Percentiles rank a stretch among this genome's conserved stretches.
phyloP scores from a whole-genome alignment of 2,888 invertebrate genomes.

The Watsonalla cultraria region DNA sequence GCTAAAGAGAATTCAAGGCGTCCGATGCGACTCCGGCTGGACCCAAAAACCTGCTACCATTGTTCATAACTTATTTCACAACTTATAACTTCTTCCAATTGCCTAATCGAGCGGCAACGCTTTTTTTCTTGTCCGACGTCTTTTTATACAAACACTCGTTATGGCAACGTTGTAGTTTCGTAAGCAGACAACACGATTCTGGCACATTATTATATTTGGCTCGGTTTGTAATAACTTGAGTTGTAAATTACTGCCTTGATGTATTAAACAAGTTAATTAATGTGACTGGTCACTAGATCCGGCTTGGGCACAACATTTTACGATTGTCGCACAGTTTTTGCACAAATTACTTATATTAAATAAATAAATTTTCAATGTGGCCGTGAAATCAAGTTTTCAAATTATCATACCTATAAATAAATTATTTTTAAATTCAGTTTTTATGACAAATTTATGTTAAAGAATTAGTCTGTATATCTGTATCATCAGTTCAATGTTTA shows the following conservation, averaged over 20 bases:
- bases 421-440: too few species aligned
- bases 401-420: neutral
- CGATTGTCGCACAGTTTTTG: neutral
- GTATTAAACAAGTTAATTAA: neutral
- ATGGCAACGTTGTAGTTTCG: constrained; percentile 19
- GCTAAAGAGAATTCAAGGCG: too few species aligned
- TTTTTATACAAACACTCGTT: constrained; percentile 19
- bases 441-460: too few species aligned
- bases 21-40: too few species aligned
- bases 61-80: neutral
- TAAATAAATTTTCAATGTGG: neutral
- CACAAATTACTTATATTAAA: neutral
- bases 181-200: constrained; percentile 2
- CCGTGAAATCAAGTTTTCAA: neutral
- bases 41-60: neutral
- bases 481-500: too few species aligned
- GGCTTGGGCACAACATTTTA: constrained; percentile 3
- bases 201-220: neutral
- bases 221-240: neutral
- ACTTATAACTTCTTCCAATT: constrained; percentile 6
- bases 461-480: too few species aligned
- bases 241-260: neutral
- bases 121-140: constrained; percentile 15
- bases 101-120: constrained; percentile 14
- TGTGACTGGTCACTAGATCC: constrained; percentile 3